phyloP scores from a whole-genome alignment of 2,113 vertebrate species.

The Nettapus auritus region DNA sequence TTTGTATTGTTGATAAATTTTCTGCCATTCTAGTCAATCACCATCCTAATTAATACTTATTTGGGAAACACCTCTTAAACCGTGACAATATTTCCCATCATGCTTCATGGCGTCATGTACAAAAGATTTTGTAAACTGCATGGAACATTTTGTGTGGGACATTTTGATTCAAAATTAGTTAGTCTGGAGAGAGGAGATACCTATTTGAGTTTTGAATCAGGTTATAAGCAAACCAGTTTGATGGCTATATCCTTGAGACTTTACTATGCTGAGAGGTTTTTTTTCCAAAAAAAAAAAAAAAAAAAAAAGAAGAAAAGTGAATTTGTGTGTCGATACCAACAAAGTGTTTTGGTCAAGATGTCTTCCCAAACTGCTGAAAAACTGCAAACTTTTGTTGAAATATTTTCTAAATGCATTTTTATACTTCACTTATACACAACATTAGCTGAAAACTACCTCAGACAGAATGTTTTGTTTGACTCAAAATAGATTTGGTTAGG shows the following conservation, averaged over 20 bases:
- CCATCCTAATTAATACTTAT: conserved; percentile 48
- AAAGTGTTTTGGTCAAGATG: not conserved
- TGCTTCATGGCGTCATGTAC: conserved; percentile 72
- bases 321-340: not conserved
- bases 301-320: not conserved
- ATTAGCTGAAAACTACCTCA: not conserved
- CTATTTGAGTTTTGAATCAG: not conserved
- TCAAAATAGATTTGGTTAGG: not conserved
- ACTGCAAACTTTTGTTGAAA: not conserved
- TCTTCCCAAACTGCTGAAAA: not conserved
- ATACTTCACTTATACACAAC: not conserved
- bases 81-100: conserved; percentile 78
- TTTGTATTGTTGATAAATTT: conserved; percentile 64
- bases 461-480: not conserved
- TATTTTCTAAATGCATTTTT: not conserved
- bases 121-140: not conserved
- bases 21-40: conserved; percentile 27
- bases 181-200: not conserved
- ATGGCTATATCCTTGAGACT: too few species aligned
- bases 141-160: not conserved
- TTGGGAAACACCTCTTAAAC: conserved; percentile 62
- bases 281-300: not conserved
- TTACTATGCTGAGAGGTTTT: too few species aligned
- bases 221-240: not conserved
- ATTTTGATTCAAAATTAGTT: conserved; percentile 12